Percentiles rank a stretch among this genome's conserved stretches.
phyloP scores from a whole-genome alignment of 2,797 vertebrate species.

The Chiloscyllium punctatum region DNA sequence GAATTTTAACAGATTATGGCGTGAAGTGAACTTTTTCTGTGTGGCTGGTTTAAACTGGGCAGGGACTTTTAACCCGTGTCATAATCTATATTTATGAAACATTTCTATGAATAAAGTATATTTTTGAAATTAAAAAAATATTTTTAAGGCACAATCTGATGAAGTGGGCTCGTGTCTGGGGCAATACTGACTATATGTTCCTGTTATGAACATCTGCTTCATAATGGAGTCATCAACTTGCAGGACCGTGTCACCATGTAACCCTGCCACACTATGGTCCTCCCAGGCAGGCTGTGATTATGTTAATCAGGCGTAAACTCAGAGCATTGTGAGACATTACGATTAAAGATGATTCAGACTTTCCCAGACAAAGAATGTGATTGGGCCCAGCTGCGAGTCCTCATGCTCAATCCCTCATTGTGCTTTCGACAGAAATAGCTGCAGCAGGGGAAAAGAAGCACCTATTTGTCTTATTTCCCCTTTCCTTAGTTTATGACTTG shows the following conservation, averaged over 20 bases:
- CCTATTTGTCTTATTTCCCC: not conserved
- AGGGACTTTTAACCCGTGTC: too few relatives aligned
- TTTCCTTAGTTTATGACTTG: too few relatives aligned
- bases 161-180: too few relatives aligned
- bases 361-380: not conserved
- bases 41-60: too few relatives aligned
- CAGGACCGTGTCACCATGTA: not conserved
- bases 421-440: not conserved
- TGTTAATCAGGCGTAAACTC: not conserved
- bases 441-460: not conserved
- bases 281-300: not conserved
- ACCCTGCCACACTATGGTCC: not conserved
- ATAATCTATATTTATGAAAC: too few relatives aligned
- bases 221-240: conserved; percentile 11
- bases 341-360: conserved; percentile 17
- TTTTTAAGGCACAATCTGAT: not conserved
- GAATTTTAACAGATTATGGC: too few relatives aligned
- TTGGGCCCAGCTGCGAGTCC: not conserved
- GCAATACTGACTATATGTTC: not conserved
- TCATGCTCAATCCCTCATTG: not conserved
- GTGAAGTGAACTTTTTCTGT: too few relatives aligned
- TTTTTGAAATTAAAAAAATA: not conserved
- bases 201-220: not conserved
- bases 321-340: not conserved
- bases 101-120: too few relatives aligned